Evolutionary conservation across 2,888 invertebrate genomes (phyloP).

Genomic region (Reticulitermes lucifugus): DNA sequence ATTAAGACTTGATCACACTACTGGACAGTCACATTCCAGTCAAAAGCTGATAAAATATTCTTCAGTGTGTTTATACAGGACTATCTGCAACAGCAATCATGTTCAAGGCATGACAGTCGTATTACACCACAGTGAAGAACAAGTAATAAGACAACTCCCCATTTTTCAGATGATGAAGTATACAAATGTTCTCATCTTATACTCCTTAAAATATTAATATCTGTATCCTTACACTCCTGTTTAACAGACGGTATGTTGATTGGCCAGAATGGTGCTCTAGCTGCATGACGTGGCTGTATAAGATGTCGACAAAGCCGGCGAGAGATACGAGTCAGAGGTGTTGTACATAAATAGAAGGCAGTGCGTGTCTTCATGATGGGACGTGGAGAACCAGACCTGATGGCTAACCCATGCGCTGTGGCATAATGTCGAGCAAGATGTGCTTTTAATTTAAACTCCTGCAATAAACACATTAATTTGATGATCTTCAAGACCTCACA

Average conservation of each 20-base stretch:
- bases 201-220: not conserved
- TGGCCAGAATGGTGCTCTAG: conserved; percentile 83
- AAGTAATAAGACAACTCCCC: too few relatives aligned
- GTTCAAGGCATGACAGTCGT: too few relatives aligned
- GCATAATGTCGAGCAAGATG: conserved; percentile 95
- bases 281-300: conserved; percentile 85
- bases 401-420: conserved; percentile 85
- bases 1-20: not conserved
- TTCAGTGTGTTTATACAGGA: too few relatives aligned
- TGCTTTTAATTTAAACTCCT: conserved; percentile 94
- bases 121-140: too few relatives aligned
- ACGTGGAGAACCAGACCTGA: conserved; percentile 82
- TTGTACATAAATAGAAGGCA: conserved; percentile 94
- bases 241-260: conserved; percentile 85
- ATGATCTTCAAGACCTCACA: not conserved
- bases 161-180: too few relatives aligned
- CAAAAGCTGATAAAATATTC: too few relatives aligned
- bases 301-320: conserved; percentile 87
- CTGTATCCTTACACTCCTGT: conserved; percentile 81
- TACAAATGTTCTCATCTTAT: too few relatives aligned
- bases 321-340: conserved; percentile 90
- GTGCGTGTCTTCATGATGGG: conserved; percentile 98
- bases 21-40: too few relatives aligned
- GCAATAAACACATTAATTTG: conserved; percentile 43
- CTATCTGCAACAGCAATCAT: too few relatives aligned